These are phyloP conservation scores for Aspidoscelis tigris DNA, from an alignment of 2,113 vertebrate species.

Conservation along the genomic window DNA sequence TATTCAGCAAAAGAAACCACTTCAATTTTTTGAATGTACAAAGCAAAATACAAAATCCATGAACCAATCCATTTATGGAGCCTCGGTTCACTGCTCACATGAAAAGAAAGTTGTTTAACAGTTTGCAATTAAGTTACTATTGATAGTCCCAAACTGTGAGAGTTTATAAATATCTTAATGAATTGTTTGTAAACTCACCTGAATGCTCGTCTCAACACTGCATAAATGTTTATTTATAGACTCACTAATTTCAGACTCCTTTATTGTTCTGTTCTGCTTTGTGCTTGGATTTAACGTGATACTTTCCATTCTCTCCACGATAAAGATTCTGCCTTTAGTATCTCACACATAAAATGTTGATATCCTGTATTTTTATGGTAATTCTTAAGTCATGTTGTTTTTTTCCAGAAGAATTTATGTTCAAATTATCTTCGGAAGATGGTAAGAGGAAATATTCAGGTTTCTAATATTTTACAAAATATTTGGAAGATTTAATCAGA, in stretches of 20 bases:
- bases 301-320: not conserved
- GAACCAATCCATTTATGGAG: not conserved
- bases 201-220: slow-evolving; percentile 39
- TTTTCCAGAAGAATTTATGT: not conserved
- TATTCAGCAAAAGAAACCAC: not conserved
- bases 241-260: slow-evolving; percentile 35
- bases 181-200: slow-evolving; percentile 54
- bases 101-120: slow-evolving; percentile 38
- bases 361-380: not conserved
- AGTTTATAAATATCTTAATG: slow-evolving; percentile 49
- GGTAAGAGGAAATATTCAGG: not conserved
- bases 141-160: slow-evolving; percentile 46
- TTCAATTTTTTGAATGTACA: not conserved
- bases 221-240: slow-evolving; percentile 45
- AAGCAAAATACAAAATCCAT: not conserved
- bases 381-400: not conserved
- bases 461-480: not conserved
- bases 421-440: not conserved
- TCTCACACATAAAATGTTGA: not conserved
- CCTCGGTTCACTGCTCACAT: not conserved
- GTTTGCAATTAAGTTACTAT: slow-evolving; percentile 38
- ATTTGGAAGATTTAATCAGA: not conserved
- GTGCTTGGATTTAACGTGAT: not conserved
- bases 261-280: slow-evolving; percentile 21
- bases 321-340: not conserved